Conservation (phyloP, 2,888 invertebrate genomes). For the Nephrotoma appendiculata region DNA sequence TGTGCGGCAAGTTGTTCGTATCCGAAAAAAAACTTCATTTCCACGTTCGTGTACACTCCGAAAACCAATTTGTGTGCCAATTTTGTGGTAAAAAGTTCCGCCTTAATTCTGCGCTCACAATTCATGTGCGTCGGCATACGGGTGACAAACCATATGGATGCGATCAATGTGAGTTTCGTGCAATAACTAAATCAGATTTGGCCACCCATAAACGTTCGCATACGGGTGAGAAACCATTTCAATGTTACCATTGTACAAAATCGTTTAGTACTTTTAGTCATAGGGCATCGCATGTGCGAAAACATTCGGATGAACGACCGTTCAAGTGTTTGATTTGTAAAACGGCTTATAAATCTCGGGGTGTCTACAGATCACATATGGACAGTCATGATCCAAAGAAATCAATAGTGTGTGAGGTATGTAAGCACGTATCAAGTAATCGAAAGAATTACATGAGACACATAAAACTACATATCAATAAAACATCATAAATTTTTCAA, state of each 20-base stretch:
- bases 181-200: neutral
- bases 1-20: neutral
- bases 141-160: neutral
- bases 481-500: neutral
- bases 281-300: neutral
- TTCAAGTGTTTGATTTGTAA: neutral
- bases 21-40: neutral
- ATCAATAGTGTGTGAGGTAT: neutral
- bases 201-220: neutral
- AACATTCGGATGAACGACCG: neutral
- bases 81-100: conserved; percentile 2
- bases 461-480: neutral
- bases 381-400: neutral
- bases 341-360: neutral
- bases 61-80: neutral
- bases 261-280: neutral
- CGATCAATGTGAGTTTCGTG: neutral
- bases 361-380: neutral
- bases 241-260: neutral
- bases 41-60: neutral
- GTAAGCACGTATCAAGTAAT: neutral
- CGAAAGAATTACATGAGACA: neutral
- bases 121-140: neutral
- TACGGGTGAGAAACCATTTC: neutral
- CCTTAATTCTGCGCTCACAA: neutral